Conservation (phyloP, 2,888 invertebrate genomes). For the Rotaria sp. region DNA sequence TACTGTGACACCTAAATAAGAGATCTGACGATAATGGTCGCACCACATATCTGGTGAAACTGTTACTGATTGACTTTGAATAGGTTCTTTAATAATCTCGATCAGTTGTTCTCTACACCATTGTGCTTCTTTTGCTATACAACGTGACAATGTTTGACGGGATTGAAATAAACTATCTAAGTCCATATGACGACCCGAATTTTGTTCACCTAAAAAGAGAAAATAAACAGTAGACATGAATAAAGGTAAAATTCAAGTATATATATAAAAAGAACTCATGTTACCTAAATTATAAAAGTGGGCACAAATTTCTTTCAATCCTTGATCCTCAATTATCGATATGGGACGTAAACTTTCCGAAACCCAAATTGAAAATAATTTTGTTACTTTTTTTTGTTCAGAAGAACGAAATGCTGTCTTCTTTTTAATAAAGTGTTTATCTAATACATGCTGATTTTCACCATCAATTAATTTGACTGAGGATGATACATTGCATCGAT, state of each 20-base stretch:
- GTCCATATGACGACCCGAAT: not conserved
- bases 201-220: not conserved
- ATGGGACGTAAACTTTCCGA: not conserved
- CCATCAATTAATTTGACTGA: not conserved
- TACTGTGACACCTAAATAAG: not conserved
- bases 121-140: not conserved
- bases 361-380: not conserved
- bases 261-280: not conserved
- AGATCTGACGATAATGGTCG: not conserved
- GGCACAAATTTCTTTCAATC: not conserved
- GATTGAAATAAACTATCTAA: not conserved
- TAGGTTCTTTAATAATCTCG: not conserved
- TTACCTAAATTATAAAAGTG: not conserved
- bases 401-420: not conserved
- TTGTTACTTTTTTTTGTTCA: not conserved
- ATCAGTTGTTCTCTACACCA: not conserved
- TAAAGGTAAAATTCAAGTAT: not conserved
- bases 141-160: not conserved
- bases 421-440: not conserved
- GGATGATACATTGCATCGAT: not conserved
- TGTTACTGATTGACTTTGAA: not conserved
- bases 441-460: not conserved
- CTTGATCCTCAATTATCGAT: not conserved
- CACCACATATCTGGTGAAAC: not conserved
- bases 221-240: not conserved